These are phyloP conservation scores for Phocoena phocoena DNA, from an alignment of 2,113 vertebrate genomes.

Conservation along the genomic window DNA sequence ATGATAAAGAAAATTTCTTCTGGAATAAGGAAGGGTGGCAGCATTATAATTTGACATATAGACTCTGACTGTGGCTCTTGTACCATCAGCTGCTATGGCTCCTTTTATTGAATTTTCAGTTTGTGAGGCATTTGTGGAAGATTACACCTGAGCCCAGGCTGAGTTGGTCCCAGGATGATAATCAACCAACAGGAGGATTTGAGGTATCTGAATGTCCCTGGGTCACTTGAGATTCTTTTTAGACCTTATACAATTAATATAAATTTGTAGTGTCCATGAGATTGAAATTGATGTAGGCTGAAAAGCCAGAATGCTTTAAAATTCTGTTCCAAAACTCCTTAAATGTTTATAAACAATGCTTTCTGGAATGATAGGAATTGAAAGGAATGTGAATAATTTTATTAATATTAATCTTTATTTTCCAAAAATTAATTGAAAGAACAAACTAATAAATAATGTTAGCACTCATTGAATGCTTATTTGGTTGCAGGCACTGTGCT, in stretches of 20 bases:
- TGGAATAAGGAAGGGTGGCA: background rate
- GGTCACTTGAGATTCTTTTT: background rate
- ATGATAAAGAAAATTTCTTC: background rate
- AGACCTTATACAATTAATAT: background rate
- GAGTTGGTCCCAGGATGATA: constrained; percentile 44
- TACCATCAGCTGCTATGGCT: constrained; percentile 28
- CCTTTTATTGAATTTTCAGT: constrained; percentile 66
- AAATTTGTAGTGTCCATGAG: background rate
- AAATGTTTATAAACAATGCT: background rate
- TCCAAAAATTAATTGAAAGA: background rate
- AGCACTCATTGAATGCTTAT: background rate
- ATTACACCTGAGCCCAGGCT: constrained; percentile 44
- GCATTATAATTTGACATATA: constrained; percentile 54
- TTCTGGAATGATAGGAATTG: background rate
- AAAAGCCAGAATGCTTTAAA: background rate
- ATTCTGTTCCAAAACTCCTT: background rate
- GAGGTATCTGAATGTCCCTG: background rate
- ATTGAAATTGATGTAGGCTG: background rate
- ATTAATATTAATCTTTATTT: background rate
- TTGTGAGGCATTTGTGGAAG: constrained; percentile 42
- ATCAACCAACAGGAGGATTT: constrained; percentile 59
- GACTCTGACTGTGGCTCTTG: constrained; percentile 62
- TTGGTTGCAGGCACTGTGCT: background rate
- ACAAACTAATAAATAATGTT: background rate
- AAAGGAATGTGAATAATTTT: constrained; percentile 4